Evolutionary conservation across 2,888 invertebrate genomes (phyloP).

Genomic region (Cryptosula pallasiana): DNA sequence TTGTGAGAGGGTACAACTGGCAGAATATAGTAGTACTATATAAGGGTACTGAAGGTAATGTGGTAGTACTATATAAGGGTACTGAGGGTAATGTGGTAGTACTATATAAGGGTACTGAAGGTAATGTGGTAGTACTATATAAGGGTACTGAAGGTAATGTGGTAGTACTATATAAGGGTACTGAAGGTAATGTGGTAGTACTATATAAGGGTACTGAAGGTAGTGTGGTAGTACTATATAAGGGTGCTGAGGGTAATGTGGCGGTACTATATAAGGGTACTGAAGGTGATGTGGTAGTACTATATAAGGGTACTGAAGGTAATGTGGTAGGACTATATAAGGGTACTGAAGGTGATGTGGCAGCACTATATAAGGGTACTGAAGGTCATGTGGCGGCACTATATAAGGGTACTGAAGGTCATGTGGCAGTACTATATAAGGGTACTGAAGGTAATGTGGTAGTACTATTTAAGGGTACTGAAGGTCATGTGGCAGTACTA

Average conservation of each 20-base stretch:
- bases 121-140: neutral
- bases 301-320: slow-evolving; percentile 21
- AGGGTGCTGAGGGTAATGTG: neutral
- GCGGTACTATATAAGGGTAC: too few relatives aligned
- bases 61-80: neutral
- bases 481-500: slow-evolving; percentile 4
- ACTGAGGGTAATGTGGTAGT: neutral
- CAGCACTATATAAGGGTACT: slow-evolving; percentile 3
- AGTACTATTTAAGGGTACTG: slow-evolving; percentile 3
- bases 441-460: slow-evolving; percentile 14
- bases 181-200: neutral
- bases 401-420: slow-evolving; percentile 17
- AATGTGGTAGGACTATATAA: neutral
- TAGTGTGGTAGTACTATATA: neutral
- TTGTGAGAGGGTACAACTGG: neutral
- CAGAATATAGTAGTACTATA: slow-evolving; percentile 4
- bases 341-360: slow-evolving; percentile 11
- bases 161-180: neutral
- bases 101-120: neutral
- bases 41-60: slow-evolving; percentile 13
- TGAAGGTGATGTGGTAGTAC: neutral
- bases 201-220: neutral
- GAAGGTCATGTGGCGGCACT: slow-evolving; percentile 3
- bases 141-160: neutral
- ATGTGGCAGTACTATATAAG: neutral